Evolutionary conservation across 2,113 vertebrate genomes (phyloP), one percentile per base, ranked within the genome.

Genomic region (Oxyruncus cristatus): DNA sequence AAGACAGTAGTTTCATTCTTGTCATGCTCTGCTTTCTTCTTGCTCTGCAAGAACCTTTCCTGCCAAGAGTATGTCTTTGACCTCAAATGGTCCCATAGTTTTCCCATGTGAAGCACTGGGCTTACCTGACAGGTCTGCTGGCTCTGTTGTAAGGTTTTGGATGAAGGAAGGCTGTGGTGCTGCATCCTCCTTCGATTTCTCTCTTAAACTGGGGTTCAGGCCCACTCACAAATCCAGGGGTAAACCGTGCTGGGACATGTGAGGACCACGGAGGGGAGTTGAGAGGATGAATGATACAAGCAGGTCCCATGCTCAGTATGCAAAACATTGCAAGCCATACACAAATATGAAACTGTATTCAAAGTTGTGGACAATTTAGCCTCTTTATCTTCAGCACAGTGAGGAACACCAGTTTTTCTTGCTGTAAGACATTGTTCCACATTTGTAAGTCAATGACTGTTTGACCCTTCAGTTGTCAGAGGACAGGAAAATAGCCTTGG

Each of bases 401-500:
- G 53, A 94, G 46, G 47, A 70, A 58, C 20, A 47, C 13, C 27
- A 42, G 13, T 41, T 71, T 53, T 91, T 85, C 23, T 62, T 86
- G 21, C 62, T 18, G 0, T 78, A 92, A 75, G 67, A 90, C 18
- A 4, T 71, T 78, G 49, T 88, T 82, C 52, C 73, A 44, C 59
- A 67, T 89, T 88, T 84, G 44, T 73, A 89, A 94, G 50, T 52
- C 63, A 88, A 74, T 81, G 53, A 63, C 66, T 37, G 27, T 80
- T 88, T 90, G 80, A 91, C 67, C 70, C 71, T 79, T 86, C 2
- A 1, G 19, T 75, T 88, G 85, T 88, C 66, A 75, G 76, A 76
- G 91, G 76, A 73, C 68, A 89, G 28, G 33, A 46, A 96, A 97
- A 92, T 82, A 91, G 62, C 63, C 75, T 81, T 90, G 74, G 89